Conservation (phyloP, 2,888 invertebrate genomes). For the Meiosimyza decipiens region DNA sequence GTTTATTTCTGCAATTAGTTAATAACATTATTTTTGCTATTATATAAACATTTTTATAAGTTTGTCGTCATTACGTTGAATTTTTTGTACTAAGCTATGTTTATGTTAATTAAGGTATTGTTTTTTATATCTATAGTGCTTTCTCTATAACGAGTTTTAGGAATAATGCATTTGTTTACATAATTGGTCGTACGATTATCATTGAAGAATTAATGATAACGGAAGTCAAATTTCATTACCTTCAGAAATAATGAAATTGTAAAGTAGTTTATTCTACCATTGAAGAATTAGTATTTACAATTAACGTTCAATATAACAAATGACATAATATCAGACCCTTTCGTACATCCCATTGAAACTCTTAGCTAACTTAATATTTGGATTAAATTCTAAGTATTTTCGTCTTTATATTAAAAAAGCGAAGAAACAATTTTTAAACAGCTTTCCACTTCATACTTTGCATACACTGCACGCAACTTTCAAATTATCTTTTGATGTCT, state of each 20-base stretch:
- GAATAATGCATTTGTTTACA: no score
- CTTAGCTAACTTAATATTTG: no score
- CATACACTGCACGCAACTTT: no score
- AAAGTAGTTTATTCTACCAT: not conserved
- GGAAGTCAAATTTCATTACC: not conserved
- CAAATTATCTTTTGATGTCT: no score
- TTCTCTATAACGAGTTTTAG: no score
- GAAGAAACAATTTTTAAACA: no score
- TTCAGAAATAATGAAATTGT: not conserved
- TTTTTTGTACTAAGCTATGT: conserved; percentile 12
- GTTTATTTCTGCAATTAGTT: conserved; percentile 4
- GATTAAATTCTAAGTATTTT: no score
- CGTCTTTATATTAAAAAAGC: no score
- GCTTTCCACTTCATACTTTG: no score
- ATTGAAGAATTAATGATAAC: not conserved
- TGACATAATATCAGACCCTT: not conserved
- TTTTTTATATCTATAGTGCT: not conserved
- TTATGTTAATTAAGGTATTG: conserved; percentile 9
- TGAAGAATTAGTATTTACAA: not conserved
- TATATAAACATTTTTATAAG: not conserved
- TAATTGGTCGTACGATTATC: not conserved
- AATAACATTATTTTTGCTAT: not conserved
- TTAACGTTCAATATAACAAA: not conserved
- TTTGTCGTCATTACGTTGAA: conserved; percentile 18
- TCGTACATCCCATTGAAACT: no score